Evolutionary conservation across 2,797 vertebrate species (phyloP).

Genomic region (Eulemur mongoz): DNA sequence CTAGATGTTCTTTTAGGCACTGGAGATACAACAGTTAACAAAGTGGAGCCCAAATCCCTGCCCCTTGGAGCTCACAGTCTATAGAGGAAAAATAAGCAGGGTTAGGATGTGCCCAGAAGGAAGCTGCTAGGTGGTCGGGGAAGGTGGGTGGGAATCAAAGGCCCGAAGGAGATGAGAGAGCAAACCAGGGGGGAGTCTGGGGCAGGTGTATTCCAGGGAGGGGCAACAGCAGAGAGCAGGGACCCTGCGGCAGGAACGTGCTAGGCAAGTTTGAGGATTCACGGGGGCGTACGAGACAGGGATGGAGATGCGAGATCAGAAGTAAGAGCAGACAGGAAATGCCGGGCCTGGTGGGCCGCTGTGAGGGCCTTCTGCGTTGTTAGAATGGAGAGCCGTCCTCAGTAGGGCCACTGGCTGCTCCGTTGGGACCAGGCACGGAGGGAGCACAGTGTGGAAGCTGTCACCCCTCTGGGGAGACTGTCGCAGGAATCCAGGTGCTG

Average conservation of each 20-base stretch:
- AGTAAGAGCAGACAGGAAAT: not conserved
- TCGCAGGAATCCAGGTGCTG: not conserved
- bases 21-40: not conserved
- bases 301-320: not conserved
- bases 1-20: not conserved
- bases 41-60: not conserved
- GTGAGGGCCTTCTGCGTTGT: not conserved
- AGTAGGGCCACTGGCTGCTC: not conserved
- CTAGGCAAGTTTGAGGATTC: not conserved
- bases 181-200: fast-evolving
- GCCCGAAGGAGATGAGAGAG: not conserved
- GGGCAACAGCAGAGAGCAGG: not conserved
- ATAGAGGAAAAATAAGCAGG: not conserved
- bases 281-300: not conserved
- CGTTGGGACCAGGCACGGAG: not conserved
- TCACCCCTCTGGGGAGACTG: not conserved
- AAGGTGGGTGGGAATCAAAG: not conserved
- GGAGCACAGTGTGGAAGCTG: not conserved
- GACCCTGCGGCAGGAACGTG: fast-evolving
- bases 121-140: not conserved
- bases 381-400: not conserved
- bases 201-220: not conserved
- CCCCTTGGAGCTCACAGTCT: not conserved
- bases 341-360: not conserved
- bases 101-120: not conserved